Percentiles rank a stretch among this genome's conserved stretches.
These are phyloP conservation scores for Orbicella faveolata DNA, from an alignment of 64 coral and sea anemone species.

Conservation along the genomic window DNA sequence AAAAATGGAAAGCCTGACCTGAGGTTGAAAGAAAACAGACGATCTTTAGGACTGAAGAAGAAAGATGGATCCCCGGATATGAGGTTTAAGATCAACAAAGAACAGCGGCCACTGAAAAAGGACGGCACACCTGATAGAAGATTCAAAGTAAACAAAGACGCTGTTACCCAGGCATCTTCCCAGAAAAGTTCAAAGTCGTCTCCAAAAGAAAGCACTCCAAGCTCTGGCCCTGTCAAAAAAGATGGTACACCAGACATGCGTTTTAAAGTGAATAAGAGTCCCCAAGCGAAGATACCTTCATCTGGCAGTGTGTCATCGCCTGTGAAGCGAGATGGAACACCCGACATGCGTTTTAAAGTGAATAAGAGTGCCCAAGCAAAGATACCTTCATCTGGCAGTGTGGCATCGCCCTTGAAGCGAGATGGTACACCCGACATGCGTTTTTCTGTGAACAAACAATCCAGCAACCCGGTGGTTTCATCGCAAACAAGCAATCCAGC, in stretches of 20 bases:
- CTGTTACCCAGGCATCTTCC: not conserved
- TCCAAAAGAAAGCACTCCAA: not conserved
- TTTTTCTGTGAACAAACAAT: constrained; percentile 10
- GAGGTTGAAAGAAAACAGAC: constrained; percentile 34
- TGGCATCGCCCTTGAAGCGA: not conserved
- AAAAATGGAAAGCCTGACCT: constrained; percentile 27
- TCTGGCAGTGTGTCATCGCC: not conserved
- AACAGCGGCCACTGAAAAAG: constrained; percentile 6
- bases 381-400: not conserved
- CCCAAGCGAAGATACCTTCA: not conserved
- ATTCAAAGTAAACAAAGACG: constrained; percentile 41
- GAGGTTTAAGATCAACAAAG: constrained; percentile 42
- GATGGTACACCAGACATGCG: constrained; percentile 34
- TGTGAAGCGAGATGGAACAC: constrained; percentile 40
- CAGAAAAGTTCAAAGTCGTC: not conserved
- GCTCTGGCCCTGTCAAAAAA: not conserved
- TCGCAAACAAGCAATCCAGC: not conserved
- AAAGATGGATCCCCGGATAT: constrained; percentile 40
- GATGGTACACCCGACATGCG: constrained; percentile 48
- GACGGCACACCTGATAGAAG: constrained; percentile 33
- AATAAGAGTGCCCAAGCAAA: not conserved
- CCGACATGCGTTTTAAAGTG: constrained; percentile 17
- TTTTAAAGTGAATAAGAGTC: not conserved
- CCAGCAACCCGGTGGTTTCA: not conserved
- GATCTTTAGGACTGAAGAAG: not conserved